Evolutionary conservation across 2,797 vertebrate species (phyloP).

Genomic region (Thripadectes ignobilis): DNA sequence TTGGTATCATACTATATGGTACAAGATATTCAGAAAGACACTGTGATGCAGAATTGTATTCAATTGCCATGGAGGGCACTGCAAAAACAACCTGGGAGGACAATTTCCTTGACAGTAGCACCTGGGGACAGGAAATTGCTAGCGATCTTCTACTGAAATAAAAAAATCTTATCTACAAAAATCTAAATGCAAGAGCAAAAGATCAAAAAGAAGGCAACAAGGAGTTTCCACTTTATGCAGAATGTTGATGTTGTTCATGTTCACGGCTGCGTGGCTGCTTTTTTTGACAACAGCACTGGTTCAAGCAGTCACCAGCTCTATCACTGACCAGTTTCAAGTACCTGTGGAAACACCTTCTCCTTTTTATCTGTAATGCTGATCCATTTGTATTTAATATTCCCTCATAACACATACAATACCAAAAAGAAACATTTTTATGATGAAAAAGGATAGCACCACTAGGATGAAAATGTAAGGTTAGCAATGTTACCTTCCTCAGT

Average conservation of each 20-base stretch:
- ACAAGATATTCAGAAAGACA: not conserved
- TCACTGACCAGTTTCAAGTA: not conserved
- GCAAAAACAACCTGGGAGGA: not conserved
- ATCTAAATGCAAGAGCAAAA: not conserved
- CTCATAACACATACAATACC: not conserved
- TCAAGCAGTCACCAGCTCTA: not conserved
- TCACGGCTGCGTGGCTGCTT: not conserved
- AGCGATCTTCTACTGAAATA: not conserved
- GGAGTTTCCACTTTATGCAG: not conserved
- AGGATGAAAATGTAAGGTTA: not conserved
- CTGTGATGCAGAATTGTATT: not conserved
- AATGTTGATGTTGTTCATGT: not conserved
- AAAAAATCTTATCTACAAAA: not conserved
- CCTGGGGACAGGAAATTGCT: not conserved
- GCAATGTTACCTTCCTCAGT: not conserved
- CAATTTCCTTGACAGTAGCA: not conserved
- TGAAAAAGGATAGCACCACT: not conserved
- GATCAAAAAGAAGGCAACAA: not conserved
- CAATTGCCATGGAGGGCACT: not conserved
- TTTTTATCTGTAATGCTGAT: not conserved
- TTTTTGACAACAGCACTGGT: not conserved
- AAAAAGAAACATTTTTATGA: not conserved
- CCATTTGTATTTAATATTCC: not conserved
- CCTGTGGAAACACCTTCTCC: not conserved
- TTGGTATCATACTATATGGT: not conserved